A percentile compares a stretch with the other conserved stretches of the same genome.
Conservation (phyloP, 1,140 invertebrate species). For the Procambarus clarkii region DNA sequence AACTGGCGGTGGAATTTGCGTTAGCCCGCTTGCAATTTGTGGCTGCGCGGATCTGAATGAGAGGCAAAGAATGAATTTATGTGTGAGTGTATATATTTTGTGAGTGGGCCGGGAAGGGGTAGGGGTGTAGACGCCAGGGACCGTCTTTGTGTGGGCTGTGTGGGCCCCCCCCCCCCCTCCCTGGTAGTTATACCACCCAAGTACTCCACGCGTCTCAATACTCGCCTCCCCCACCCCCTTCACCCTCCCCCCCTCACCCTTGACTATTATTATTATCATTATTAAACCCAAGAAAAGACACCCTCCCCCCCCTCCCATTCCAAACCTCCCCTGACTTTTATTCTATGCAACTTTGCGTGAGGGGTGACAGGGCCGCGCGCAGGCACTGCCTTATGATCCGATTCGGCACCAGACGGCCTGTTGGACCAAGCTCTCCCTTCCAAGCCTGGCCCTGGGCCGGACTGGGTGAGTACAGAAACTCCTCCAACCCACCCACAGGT, state of each 20-base stretch:
- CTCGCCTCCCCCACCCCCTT: neutral
- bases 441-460: too few species aligned
- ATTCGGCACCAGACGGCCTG: too few species aligned
- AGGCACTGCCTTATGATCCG: too few species aligned
- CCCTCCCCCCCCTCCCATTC: too few species aligned
- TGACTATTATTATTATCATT: neutral
- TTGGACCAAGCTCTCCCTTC: too few species aligned
- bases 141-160: neutral
- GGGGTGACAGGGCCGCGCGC: too few species aligned
- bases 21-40: constrained; percentile 26
- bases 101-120: neutral
- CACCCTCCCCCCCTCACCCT: too few species aligned
- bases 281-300: neutral
- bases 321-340: too few species aligned
- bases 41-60: neutral
- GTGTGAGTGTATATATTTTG: constrained; percentile 2
- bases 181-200: neutral
- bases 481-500: too few species aligned
- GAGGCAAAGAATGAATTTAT: neutral
- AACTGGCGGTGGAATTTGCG: constrained; percentile 27
- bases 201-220: neutral
- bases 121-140: too few species aligned
- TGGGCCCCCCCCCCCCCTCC: neutral
- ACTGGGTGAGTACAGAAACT: too few species aligned
- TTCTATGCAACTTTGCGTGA: too few species aligned